A percentile compares a stretch with the other conserved stretches of the same genome.
phyloP scores from a whole-genome alignment of 2,797 vertebrate species.

The Intellagama lesueurii region DNA sequence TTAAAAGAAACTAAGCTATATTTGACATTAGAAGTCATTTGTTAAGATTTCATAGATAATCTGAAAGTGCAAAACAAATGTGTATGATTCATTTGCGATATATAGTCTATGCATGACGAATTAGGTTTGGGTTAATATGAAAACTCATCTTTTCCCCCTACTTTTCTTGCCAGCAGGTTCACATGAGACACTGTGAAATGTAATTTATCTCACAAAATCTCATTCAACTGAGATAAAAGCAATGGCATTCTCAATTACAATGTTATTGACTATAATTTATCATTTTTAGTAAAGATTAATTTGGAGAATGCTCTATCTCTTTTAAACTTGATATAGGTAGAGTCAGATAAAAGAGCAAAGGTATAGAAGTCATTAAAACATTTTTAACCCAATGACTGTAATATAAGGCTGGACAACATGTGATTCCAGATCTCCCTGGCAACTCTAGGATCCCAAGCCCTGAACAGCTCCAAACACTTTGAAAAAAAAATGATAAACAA shows the following conservation, averaged over 20 bases:
- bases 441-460: too few relatives aligned
- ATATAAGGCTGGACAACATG: too few relatives aligned
- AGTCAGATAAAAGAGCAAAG: neutral
- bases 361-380: neutral
- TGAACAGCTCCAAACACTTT: too few relatives aligned
- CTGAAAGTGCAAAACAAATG: neutral
- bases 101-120: neutral
- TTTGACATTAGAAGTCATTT: neutral
- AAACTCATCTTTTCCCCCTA: neutral
- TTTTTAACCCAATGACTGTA: neutral
- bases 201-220: neutral
- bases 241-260: neutral
- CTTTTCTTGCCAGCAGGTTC: neutral
- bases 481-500: too few relatives aligned
- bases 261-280: neutral
- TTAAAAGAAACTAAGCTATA: neutral
- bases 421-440: too few relatives aligned
- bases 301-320: neutral
- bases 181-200: neutral
- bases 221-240: neutral
- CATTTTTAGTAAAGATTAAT: neutral
- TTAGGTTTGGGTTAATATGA: neutral
- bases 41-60: neutral
- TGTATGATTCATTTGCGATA: neutral
- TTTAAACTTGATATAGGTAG: neutral